These are phyloP conservation scores for Pogonophryne albipinna DNA, from an alignment of 2,797 vertebrate genomes.

Conservation along the genomic window DNA sequence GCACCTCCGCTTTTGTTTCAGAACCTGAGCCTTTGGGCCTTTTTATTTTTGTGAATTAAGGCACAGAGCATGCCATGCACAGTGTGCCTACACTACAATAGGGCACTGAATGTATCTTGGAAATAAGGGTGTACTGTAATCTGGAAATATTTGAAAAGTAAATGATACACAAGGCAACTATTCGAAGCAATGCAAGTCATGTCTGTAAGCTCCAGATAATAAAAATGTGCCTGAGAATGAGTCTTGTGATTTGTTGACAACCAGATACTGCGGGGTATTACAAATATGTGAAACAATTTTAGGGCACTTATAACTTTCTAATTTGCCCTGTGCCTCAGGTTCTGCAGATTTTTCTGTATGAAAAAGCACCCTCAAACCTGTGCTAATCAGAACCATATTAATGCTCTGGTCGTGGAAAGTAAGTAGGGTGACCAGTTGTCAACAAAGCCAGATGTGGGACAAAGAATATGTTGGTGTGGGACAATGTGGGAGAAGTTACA, in stretches of 20 bases:
- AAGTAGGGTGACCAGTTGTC: not conserved
- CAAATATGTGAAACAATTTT: constrained; percentile 10
- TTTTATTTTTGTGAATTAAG: constrained; percentile 31
- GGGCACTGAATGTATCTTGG: constrained; percentile 36
- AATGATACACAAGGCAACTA: constrained; percentile 61
- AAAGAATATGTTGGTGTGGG: too few relatives aligned
- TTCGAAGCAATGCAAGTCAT: constrained; percentile 22
- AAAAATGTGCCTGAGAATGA: constrained; percentile 12
- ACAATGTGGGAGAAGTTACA: too few relatives aligned
- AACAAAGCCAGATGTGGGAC: too few relatives aligned
- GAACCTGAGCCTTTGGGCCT: constrained; percentile 66
- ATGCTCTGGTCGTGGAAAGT: constrained; percentile 18
- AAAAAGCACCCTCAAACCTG: constrained; percentile 11
- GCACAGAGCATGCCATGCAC: constrained; percentile 36
- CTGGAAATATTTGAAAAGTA: constrained; percentile 40
- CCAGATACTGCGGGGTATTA: not conserved
- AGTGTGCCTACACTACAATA: constrained; percentile 33
- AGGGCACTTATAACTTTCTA: constrained; percentile 49
- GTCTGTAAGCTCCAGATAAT: constrained; percentile 5
- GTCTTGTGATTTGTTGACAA: constrained; percentile 7
- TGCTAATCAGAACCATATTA: constrained; percentile 30
- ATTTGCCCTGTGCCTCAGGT: constrained; percentile 29
- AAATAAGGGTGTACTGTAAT: constrained; percentile 11
- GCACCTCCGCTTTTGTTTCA: constrained; percentile 23
- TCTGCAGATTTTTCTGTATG: constrained; percentile 19